Evolutionary conservation across 2,113 vertebrate species (phyloP).

Genomic region (Psophia crepitans): DNA sequence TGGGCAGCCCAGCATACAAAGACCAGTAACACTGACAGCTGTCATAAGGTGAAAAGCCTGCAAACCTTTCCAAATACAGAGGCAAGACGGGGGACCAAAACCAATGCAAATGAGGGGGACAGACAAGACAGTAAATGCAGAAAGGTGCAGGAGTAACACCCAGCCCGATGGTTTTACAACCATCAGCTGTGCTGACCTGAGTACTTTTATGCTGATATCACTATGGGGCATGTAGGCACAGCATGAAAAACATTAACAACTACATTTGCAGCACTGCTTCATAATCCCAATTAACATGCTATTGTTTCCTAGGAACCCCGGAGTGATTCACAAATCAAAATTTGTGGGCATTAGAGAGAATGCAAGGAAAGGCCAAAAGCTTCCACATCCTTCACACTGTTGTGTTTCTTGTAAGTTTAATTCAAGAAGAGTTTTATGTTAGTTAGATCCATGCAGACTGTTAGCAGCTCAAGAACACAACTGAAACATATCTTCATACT

Average conservation of each 20-base stretch:
- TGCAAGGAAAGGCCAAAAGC: not conserved
- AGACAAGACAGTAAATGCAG: not conserved
- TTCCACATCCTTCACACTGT: not conserved
- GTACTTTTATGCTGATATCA: not conserved
- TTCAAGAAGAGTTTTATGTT: not conserved
- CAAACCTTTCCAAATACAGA: not conserved
- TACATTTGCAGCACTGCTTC: not conserved
- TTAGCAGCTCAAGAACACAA: not conserved
- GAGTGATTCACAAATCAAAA: not conserved
- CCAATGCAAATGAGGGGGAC: not conserved
- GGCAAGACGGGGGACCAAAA: not conserved
- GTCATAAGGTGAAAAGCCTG: not conserved
- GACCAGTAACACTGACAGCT: not conserved
- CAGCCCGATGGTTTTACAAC: not conserved
- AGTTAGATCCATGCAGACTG: not conserved
- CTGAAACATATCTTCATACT: not conserved
- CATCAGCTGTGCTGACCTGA: not conserved
- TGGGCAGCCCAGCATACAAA: not conserved
- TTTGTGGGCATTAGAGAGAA: not conserved
- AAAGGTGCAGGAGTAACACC: accelerated
- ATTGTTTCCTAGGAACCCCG: not conserved
- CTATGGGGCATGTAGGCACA: not conserved
- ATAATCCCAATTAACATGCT: not conserved
- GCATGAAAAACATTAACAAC: not conserved
- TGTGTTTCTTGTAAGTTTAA: not conserved